phyloP scores from a whole-genome alignment of 1,140 invertebrate species.

The Scaptomyza montana region DNA sequence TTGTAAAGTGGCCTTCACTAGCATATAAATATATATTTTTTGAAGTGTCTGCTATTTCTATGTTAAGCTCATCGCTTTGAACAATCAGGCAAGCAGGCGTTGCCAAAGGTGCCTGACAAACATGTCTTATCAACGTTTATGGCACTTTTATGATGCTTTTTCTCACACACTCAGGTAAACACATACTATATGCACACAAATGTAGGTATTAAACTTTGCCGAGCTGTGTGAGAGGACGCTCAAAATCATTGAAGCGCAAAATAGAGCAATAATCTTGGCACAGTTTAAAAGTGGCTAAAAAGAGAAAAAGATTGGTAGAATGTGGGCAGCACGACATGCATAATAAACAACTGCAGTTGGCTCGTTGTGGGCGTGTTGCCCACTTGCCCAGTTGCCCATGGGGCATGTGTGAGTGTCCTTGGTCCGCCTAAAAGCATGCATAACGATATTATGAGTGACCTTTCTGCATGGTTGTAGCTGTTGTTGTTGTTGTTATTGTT shows the following conservation, averaged over 20 bases:
- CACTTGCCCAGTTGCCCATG: neutral
- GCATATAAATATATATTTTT: neutral
- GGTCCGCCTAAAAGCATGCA: constrained; percentile 45
- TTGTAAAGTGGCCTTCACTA: no score
- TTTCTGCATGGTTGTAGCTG: constrained; percentile 31
- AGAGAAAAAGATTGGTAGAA: neutral
- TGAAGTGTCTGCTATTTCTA: neutral
- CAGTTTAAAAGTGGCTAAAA: constrained; percentile 29
- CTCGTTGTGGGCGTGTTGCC: constrained; percentile 22
- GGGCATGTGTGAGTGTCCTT: constrained; percentile 22
- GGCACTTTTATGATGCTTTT: constrained; percentile 62
- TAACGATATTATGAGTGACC: constrained; percentile 55
- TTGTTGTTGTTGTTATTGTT: constrained; percentile 3
- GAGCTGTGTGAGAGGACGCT: constrained; percentile 28
- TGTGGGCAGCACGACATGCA: constrained; percentile 39
- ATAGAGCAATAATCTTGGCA: constrained; percentile 76
- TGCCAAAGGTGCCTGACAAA: constrained; percentile 51
- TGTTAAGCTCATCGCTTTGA: constrained; percentile 6
- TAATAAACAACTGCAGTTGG: constrained; percentile 63
- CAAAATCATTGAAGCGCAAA: constrained; percentile 65
- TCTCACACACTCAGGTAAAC: neutral
- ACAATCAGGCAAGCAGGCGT: constrained; percentile 33
- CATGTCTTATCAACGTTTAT: constrained; percentile 80
- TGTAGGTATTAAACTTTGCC: constrained; percentile 50
- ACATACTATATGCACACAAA: constrained; percentile 4